These are phyloP conservation scores for Notospermus geniculatus DNA, from an alignment of 1,140 invertebrate genomes.

Conservation along the genomic window DNA sequence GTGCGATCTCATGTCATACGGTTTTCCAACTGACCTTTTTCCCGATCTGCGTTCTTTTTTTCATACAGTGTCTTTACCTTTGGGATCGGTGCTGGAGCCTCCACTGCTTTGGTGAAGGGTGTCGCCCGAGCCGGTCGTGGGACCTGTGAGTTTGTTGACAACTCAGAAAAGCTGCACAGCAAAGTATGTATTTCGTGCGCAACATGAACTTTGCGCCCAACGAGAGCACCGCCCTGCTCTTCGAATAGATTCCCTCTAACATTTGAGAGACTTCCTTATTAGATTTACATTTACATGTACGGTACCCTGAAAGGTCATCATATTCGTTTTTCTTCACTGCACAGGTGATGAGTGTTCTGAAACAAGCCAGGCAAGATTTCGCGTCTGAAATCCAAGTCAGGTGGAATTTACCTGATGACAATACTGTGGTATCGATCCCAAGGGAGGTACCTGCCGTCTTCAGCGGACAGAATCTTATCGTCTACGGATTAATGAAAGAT, in stretches of 20 bases:
- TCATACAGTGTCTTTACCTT: constrained; percentile 46
- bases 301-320: no score
- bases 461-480: constrained; percentile 21
- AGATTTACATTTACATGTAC: no score
- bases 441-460: constrained; percentile 25
- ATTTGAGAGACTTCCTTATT: no score
- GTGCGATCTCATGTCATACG: no score
- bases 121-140: constrained; percentile 51
- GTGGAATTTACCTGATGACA: constrained; percentile 23
- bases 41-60: not conserved
- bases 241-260: no score
- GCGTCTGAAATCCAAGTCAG: constrained; percentile 35
- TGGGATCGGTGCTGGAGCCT: constrained; percentile 49
- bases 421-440: constrained; percentile 11
- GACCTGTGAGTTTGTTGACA: constrained; percentile 44
- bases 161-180: constrained; percentile 42
- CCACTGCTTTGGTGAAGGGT: constrained; percentile 49
- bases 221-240: no score
- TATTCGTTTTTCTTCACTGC: no score
- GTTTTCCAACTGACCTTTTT: no score
- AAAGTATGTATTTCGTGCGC: constrained; percentile 38
- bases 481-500: constrained; percentile 21
- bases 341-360: constrained; percentile 35
- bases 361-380: constrained; percentile 49
- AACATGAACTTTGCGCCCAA: no score